Evolutionary conservation across 2,797 vertebrate species (phyloP), one percentile per base, ranked within the genome.

Genomic region (Pitangus sulphuratus): DNA sequence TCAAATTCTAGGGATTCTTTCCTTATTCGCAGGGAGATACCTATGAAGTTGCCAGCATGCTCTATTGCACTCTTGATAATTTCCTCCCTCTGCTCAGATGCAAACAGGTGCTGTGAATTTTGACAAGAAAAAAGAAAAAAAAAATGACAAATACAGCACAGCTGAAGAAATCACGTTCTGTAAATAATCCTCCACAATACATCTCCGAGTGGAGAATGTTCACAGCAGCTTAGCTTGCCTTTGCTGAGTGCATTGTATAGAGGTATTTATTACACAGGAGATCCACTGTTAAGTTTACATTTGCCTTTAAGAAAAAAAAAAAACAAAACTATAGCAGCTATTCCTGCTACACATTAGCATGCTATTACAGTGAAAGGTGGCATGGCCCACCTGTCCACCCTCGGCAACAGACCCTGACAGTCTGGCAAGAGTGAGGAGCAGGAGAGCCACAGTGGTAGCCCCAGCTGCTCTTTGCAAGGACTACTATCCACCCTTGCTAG

Each of bases 11-110:
- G 97, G 15, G 98, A 94, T 39, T 99, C 99, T 89, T 99, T 99
- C 84, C 99, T 98, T 93, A 99, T 97, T 7, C 99, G 98, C 82
- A 99, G 97, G 51, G 97, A 99, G 94, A 99, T 99, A 66, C 99
- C 99, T 70, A 99, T 99, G 91, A 98, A 99, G 98, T 99, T 99
- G 84, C 99, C 99, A 30, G 99, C 99, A 68, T 99, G 99, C 66
- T 99, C 99, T 84, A 99, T 99, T 93, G 99, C 99, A 75, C 99
- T 98, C 97, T 98, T 99, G 95, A 99, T 99, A 93, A 99, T 99
- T 72, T 99, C 99, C 60, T 99, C 99, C 70, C 99, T 98, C 93
- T 99, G 98, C 95, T 99, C 99, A 10, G 99, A 99, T 44, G 99
- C 99, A 98, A 99, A 99, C 82, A 99, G 98, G 97, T 99, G 99